Base-by-base conservation (phyloP, 2,888 invertebrate genomes). In the Cerceris ruficornis region DNA sequence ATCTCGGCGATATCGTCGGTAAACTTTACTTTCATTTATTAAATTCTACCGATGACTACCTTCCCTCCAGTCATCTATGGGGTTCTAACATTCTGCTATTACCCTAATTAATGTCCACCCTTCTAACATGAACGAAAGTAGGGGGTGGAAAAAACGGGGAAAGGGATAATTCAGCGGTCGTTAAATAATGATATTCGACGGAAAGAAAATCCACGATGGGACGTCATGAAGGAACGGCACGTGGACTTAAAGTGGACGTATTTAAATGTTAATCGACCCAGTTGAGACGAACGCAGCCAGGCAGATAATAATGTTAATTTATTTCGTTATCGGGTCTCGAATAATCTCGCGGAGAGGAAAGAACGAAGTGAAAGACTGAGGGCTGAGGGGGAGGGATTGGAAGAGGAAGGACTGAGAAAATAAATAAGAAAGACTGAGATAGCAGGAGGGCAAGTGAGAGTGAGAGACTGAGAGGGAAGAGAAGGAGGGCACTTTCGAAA, bases 1-100 rank as follows among this genome's bases (percentile, higher is more conserved):
- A 54, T n/a, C 69, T 42, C 43, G 42, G 52, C 43, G 58, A 59
- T 64, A n/a, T 57, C 57, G 52, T 74, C 54, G 59, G 14, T n/a
- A 28, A 4, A 28, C 28, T 28, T 41, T 62, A 2, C 46, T 58
- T 17, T 28, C 43, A 54, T 57, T 62, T 54, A 11, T 68, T 54
- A 59, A 55, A 66, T 62, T 71, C 46, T 49, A 70, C 65, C 46
- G 62, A 7, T 7, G 49, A 42, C 14, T 13, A 5, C 62, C 14
- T 9, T n/a, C 6, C 28, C 41, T 8, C 11, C 9, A 15, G 43
- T 69, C 41, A 28, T 9, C 28, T 49, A 14, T 9, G 8, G 46
- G 15, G 13, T 15, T 9, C 39, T 9, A 17, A 6, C 17, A 50
- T 13, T 50, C n/a, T 15, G 13, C 46, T 54, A 67, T 61, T 60